Percentiles rank a stretch among this genome's conserved stretches.
Conservation (phyloP, 2,888 invertebrate species). For the Acrobasis consociella region DNA sequence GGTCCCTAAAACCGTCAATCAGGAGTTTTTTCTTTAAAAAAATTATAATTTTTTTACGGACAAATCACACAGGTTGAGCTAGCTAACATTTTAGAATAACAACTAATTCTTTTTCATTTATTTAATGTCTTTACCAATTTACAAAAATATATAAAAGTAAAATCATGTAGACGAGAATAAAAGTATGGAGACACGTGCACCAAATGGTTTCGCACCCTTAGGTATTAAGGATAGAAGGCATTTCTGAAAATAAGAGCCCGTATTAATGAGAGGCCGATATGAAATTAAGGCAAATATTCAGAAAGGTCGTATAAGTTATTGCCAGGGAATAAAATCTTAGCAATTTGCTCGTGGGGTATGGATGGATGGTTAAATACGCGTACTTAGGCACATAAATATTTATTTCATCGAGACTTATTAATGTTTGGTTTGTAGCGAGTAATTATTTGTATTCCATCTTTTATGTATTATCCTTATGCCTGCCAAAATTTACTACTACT, state of each 20-base stretch:
- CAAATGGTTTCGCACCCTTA: neutral
- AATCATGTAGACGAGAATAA: neutral
- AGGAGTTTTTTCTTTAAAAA: too few species aligned
- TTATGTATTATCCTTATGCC: too few species aligned
- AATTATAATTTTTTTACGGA: too few species aligned
- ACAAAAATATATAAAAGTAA: too few species aligned
- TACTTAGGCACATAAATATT: neutral
- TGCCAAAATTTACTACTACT: too few species aligned
- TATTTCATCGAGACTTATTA: neutral
- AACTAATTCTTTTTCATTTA: too few species aligned
- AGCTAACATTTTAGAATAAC: too few species aligned
- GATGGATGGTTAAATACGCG: neutral
- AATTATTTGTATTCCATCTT: too few species aligned
- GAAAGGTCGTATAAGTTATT: conserved; percentile 12
- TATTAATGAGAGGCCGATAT: conserved; percentile 24
- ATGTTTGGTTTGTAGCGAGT: too few species aligned
- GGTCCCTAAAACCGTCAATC: too few species aligned
- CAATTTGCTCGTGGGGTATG: conserved; percentile 2
- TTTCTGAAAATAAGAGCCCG: conserved; percentile 22
- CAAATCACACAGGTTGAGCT: too few species aligned
- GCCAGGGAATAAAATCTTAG: conserved; percentile 10
- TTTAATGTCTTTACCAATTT: too few species aligned
- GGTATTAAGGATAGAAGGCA: conserved; percentile 9
- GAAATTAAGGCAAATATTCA: conserved; percentile 23
- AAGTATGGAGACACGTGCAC: neutral